Conservation (phyloP, 2,888 invertebrate genomes). For the Arge pagana region DNA sequence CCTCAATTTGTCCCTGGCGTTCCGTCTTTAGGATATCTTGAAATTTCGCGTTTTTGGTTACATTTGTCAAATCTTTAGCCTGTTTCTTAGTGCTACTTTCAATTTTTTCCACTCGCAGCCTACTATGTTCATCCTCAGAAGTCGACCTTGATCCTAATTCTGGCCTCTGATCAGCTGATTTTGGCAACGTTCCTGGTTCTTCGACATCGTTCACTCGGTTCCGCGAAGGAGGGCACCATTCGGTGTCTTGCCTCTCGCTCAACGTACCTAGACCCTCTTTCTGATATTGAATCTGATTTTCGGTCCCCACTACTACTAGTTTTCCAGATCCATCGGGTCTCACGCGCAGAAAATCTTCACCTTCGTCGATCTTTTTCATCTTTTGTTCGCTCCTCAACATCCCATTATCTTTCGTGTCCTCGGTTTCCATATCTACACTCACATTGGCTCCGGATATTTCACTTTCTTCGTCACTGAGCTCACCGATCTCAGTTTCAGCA, state of each 20-base stretch:
- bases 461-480: slow-evolving; percentile 30
- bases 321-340: no score
- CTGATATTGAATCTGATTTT: background rate
- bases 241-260: no score
- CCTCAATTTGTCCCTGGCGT: no score
- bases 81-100: slow-evolving; percentile 1
- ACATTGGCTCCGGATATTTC: slow-evolving; percentile 7
- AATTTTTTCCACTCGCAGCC: slow-evolving; percentile 16
- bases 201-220: no score
- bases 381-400: background rate
- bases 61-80: slow-evolving; percentile 8
- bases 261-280: no score
- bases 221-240: no score
- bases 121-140: slow-evolving; percentile 1
- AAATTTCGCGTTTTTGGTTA: slow-evolving; percentile 6
- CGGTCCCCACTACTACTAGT: no score
- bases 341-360: no score
- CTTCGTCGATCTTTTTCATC: background rate
- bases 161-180: no score
- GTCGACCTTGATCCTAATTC: no score
- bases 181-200: no score
- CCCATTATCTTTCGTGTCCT: slow-evolving; percentile 2
- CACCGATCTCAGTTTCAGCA: slow-evolving; percentile 11
- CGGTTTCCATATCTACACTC: background rate
- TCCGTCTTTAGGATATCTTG: background rate